A percentile compares a stretch with the other conserved stretches of the same genome.
Evolutionary conservation across 2,113 vertebrate species (phyloP).

Genomic region (Grantiella picta): DNA sequence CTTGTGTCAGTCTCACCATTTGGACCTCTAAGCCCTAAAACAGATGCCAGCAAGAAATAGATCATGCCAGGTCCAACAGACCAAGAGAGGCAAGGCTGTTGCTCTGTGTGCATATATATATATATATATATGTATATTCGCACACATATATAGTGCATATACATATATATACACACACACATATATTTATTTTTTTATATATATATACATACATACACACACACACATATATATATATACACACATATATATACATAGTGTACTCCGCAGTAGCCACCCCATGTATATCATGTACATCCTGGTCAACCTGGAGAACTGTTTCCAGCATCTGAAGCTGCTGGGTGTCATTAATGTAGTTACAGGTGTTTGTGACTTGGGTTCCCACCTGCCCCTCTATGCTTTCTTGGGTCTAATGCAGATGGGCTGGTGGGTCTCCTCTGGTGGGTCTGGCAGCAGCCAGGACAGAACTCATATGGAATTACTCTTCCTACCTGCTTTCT

Average conservation of each 20-base stretch:
- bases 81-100: not conserved
- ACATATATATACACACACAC: no score
- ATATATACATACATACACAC: no score
- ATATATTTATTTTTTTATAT: no score
- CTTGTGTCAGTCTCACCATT: not conserved
- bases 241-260: no score
- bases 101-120: not conserved
- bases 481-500: not conserved
- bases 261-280: not conserved
- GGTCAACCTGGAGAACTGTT: not conserved
- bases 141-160: no score
- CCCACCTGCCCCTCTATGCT: not conserved
- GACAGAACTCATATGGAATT: not conserved
- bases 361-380: not conserved
- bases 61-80: not conserved
- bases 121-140: no score
- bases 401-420: not conserved
- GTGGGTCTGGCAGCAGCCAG: not conserved
- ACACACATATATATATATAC: no score
- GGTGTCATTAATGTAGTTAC: not conserved
- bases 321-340: not conserved
- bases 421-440: not conserved
- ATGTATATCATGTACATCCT: not conserved
- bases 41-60: not conserved
- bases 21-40: not conserved